Conservation (phyloP, 1,140 invertebrate genomes). For the Protaetia brevitarsis region DNA sequence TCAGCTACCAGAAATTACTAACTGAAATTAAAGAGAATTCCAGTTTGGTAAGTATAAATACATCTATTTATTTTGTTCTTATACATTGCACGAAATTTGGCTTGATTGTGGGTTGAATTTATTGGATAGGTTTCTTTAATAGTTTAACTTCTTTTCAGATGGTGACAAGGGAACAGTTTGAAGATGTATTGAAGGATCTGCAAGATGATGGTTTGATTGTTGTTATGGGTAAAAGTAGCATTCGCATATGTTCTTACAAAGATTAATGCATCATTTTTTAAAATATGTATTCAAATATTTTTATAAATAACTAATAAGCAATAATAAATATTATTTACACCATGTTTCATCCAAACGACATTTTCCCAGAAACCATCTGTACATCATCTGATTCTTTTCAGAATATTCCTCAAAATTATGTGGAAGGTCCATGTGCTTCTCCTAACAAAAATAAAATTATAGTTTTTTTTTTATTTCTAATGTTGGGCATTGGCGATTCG, state of each 20-base stretch:
- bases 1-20: conserved; percentile 78
- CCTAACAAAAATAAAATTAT: conserved; percentile 48
- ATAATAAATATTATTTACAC: conserved; percentile 59
- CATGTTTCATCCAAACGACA: conserved; percentile 70
- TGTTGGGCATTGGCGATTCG: no score
- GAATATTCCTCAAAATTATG: conserved; percentile 53
- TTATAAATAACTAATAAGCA: neutral
- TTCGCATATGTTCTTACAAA: conserved; percentile 60
- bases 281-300: conserved; percentile 22
- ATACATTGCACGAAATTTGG: no score
- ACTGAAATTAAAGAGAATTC: conserved; percentile 79
- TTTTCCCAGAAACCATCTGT: conserved; percentile 81
- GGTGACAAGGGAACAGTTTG: conserved; percentile 85
- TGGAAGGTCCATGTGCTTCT: conserved; percentile 45
- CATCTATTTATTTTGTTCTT: no score
- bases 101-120: no score
- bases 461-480: no score
- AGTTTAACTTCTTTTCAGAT: conserved; percentile 60
- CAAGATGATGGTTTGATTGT: conserved; percentile 85
- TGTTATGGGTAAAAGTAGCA: conserved; percentile 77
- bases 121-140: no score
- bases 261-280: conserved; percentile 25
- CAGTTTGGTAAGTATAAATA: conserved; percentile 73
- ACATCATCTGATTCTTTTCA: conserved; percentile 64
- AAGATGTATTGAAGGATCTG: conserved; percentile 86